Percentiles rank a stretch among this genome's conserved stretches.
Evolutionary conservation across 2,888 invertebrate species (phyloP).

Genomic region (Machimus atricapillus): DNA sequence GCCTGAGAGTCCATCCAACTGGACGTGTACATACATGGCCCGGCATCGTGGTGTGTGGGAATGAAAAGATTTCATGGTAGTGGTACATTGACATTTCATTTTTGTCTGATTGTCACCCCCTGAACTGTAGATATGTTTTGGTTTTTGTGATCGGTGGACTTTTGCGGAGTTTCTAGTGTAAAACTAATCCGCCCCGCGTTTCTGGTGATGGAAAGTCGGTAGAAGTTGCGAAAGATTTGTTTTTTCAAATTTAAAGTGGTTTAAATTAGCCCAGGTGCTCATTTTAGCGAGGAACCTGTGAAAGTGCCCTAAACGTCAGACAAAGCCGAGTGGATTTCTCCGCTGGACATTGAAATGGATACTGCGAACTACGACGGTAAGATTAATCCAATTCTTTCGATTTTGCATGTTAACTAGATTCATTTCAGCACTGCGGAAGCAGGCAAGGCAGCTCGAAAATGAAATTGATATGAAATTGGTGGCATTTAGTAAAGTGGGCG

Average conservation of each 20-base stretch:
- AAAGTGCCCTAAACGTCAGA: slow-evolving; percentile 2
- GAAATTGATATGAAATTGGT: slow-evolving; percentile 96
- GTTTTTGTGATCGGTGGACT: not conserved
- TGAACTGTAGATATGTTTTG: slow-evolving; percentile 40
- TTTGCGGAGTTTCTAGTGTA: not conserved
- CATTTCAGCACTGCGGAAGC: slow-evolving; percentile 83
- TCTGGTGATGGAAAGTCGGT: not conserved
- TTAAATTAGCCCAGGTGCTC: not conserved
- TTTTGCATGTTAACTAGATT: slow-evolving; percentile 5
- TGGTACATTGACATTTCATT: slow-evolving; percentile 24
- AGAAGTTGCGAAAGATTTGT: not conserved
- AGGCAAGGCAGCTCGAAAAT: slow-evolving; percentile 92
- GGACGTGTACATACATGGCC: not conserved
- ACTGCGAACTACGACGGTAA: slow-evolving; percentile 57
- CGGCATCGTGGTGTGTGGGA: not conserved
- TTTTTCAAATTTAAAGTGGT: not conserved
- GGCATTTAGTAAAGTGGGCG: slow-evolving; percentile 92
- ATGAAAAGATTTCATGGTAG: not conserved
- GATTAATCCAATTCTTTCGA: not conserved
- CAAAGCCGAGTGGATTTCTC: not conserved
- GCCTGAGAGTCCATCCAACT: not conserved
- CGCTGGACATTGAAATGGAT: slow-evolving; percentile 51
- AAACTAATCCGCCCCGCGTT: not conserved
- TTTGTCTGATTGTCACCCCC: not conserved
- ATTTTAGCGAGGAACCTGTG: not conserved